Base-by-base conservation (phyloP, 2,888 invertebrate species). In the Cantharis rustica region DNA sequence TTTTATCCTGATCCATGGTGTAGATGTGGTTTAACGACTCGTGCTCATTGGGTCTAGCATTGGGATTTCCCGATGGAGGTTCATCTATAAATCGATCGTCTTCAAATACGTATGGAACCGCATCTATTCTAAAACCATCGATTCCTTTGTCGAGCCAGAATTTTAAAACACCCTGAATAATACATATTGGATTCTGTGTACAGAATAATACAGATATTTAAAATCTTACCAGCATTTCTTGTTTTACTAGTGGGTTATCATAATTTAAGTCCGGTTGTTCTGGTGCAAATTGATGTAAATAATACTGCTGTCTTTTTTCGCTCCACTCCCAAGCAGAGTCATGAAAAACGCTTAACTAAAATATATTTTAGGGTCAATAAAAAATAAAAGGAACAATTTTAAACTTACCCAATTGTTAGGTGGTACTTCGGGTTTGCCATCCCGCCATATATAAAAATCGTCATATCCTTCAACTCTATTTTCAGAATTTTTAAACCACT, bases 141-240 rank as follows among this genome's bases (percentile, higher is more conserved):
- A 97, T 92, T 0, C 96, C 97, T 82, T 92, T 92, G 71, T 93
- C 92, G 69, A 98, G 85, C 97, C 97, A 98, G 84, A 93, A 96
- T 80, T 89, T 90, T 20, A 97, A 85, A 0, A 93, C 89, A 13
- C 91, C 90, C 93, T 95, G 27, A 62, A 72, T 1, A 15, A n/a
- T n/a, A n/a, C n/a, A n/a, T n/a, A n/a, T n/a, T n/a, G n/a, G n/a
- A n/a, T n/a, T n/a, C n/a, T n/a, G n/a, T n/a, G n/a, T n/a, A n/a
- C n/a, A n/a, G n/a, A n/a, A n/a, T n/a, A n/a, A n/a, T n/a, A n/a
- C n/a, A n/a, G n/a, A n/a, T n/a, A n/a, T n/a, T n/a, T n/a, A n/a
- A n/a, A n/a, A n/a, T n/a, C 2, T 78, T 79, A 87, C 87, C 88
- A 93, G 91, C 88, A 95, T 92, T 83, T 92, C 92, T 72, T 91